phyloP scores from a whole-genome alignment of 2,888 invertebrate genomes.

The Chromoteleia sp. region DNA sequence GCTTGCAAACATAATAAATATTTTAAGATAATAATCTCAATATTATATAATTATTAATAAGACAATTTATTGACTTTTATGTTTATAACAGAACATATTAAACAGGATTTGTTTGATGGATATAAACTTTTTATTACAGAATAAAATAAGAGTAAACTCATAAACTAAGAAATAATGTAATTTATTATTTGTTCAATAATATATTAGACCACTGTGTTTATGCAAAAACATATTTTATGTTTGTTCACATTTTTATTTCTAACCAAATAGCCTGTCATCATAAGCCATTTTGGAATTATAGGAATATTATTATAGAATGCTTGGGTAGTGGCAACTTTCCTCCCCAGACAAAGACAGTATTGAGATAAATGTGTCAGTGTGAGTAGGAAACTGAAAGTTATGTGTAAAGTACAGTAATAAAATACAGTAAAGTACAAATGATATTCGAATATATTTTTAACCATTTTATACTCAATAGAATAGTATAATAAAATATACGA shows the following conservation, averaged over 20 bases:
- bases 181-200: no score
- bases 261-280: no score
- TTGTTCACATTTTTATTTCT: no score
- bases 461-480: no score
- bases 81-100: background rate
- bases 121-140: background rate
- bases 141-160: background rate
- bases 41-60: background rate
- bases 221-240: no score
- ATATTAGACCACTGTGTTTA: no score
- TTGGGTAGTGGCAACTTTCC: constrained; percentile 12
- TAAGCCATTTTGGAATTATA: constrained; percentile 38
- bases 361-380: constrained; percentile 19
- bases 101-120: background rate
- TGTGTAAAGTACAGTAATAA: no score
- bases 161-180: background rate
- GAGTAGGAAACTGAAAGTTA: constrained; percentile 9
- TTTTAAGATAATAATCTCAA: no score
- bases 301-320: constrained; percentile 21
- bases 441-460: background rate
- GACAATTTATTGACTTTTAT: background rate
- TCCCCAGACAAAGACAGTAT: constrained; percentile 22
- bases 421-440: background rate
- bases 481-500: no score
- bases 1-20: no score